These are phyloP conservation scores for Chiloscyllium punctatum DNA, from an alignment of 2,797 vertebrate genomes.

Conservation along the genomic window DNA sequence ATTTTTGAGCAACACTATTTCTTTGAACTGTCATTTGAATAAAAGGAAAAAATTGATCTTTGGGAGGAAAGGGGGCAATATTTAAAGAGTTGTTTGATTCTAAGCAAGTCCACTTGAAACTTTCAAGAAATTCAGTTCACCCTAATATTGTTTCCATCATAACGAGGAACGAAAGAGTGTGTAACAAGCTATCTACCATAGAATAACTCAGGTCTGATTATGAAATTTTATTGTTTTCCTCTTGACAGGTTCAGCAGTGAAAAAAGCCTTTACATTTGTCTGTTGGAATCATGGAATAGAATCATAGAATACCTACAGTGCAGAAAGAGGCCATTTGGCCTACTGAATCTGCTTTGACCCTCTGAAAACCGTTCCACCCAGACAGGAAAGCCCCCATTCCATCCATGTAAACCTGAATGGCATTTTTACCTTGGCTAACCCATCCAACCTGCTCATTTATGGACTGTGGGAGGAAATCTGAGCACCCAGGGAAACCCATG, in stretches of 20 bases:
- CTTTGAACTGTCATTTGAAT: not conserved
- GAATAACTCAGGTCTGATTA: too few relatives aligned
- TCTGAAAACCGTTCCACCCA: too few relatives aligned
- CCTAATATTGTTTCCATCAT: not conserved
- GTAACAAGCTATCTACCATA: not conserved
- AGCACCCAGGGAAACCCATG: too few relatives aligned
- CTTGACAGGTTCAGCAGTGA: not conserved
- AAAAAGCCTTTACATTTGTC: not conserved
- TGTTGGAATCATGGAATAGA: too few relatives aligned
- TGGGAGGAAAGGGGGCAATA: not conserved
- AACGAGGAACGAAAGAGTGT: not conserved
- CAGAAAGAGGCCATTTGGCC: too few relatives aligned
- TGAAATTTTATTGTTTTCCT: not conserved
- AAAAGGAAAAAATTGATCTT: not conserved
- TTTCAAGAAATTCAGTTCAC: not conserved
- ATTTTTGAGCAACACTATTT: not conserved
- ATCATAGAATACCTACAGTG: too few relatives aligned
- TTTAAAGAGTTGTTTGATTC: not conserved
- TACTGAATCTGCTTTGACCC: too few relatives aligned
- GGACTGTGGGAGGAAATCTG: too few relatives aligned
- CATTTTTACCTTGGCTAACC: too few relatives aligned
- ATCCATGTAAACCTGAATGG: too few relatives aligned
- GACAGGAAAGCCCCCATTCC: too few relatives aligned
- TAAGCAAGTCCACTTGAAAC: not conserved
- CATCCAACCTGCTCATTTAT: too few relatives aligned